Conservation (phyloP, 2,797 vertebrate genomes). For the Capromys pilorides region DNA sequence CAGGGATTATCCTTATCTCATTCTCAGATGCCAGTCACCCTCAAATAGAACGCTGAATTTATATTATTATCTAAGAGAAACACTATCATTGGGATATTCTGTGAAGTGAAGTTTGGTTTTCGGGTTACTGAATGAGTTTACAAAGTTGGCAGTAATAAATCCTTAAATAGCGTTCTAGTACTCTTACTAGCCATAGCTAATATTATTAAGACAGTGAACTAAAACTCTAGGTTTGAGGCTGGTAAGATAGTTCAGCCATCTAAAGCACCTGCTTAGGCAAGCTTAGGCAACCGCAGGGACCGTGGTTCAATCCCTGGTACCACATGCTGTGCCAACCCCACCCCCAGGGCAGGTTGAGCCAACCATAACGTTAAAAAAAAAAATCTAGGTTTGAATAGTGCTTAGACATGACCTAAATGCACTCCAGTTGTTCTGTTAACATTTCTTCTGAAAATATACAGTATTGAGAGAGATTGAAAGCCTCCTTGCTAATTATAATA, state of each 20-base stretch:
- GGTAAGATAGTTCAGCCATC: no score
- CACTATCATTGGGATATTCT: conserved; percentile 55
- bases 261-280: no score
- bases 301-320: no score
- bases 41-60: conserved; percentile 43
- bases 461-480: conserved; percentile 50
- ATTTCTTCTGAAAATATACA: conserved; percentile 23
- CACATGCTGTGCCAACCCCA: no score
- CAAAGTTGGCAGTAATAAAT: conserved; percentile 63
- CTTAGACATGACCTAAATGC: conserved; percentile 53
- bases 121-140: conserved; percentile 55
- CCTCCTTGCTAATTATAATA: conserved; percentile 24
- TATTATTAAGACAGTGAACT: conserved; percentile 79
- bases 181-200: conserved; percentile 76
- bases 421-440: conserved; percentile 60
- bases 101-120: conserved; percentile 69
- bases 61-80: conserved; percentile 39
- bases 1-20: neutral
- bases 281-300: no score
- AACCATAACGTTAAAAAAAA: neutral
- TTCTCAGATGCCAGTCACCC: neutral
- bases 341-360: no score
- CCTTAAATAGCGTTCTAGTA: conserved; percentile 77
- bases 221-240: conserved; percentile 74
- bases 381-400: conserved; percentile 77